Base-by-base conservation (phyloP, 2,113 vertebrate genomes). In the Antennarius striatus region DNA sequence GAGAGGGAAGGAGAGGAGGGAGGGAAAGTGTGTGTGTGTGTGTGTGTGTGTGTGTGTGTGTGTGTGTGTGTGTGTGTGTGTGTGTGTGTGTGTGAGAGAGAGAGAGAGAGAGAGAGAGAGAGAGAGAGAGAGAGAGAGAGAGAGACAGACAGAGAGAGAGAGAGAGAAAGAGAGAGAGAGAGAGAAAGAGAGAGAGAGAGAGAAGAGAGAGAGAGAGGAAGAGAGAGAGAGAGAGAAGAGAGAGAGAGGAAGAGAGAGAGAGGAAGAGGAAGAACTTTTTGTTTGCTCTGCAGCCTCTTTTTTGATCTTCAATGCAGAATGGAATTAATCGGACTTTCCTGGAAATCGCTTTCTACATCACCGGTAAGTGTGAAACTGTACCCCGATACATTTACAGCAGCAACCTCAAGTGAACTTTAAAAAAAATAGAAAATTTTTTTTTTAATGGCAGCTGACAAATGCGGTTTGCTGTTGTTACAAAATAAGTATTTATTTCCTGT, bases 311-410 rank as follows among this genome's bases (percentile, higher is more conserved):
- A 40, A 60, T 66, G 71, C 45, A 29, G n/a, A 8, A 53, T 54
- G 73, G 70, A 57, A 47, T 66, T 17, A 61, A 50, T 53, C n/a
- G 47, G 43, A 47, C n/a, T 51, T 50, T 56, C 7, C 12, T 30
- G 9, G 42, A 22, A 22, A 36, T 36, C 32, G 32, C 7, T 36
- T 4, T 36, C 32, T 13, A 5, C 32, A 49, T 40, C 4, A 17
- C 4, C 1, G 71, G 86, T 77, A 56, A 80, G 78, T 78, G 12
- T 63, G 17, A 49, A 55, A 70, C 1, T 10, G 42, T 9, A 10
- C 3, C 10, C 11, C 10, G 42, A 43, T 6, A 43, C 22, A 22
- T 22, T 22, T 22, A 22, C 22, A 22, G 22, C 22, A 22, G 22
- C 22, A 22, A 22, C 22, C 22, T 22, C 1, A 1, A 2, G 22